These are phyloP conservation scores for Linepithema humile DNA, from an alignment of 1,140 invertebrate species.

Conservation along the genomic window DNA sequence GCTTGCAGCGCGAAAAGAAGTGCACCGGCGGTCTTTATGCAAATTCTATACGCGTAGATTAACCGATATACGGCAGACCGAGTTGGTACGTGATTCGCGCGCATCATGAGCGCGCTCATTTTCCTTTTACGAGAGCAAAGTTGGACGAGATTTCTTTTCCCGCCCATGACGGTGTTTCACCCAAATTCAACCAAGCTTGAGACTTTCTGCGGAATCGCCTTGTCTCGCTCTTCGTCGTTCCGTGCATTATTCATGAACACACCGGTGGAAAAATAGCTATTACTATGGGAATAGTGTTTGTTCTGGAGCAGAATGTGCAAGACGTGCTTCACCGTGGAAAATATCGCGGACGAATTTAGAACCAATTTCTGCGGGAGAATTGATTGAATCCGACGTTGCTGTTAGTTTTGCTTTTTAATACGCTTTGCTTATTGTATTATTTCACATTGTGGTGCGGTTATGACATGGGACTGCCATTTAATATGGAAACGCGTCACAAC, in stretches of 20 bases:
- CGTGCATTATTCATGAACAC: slow-evolving; percentile 29
- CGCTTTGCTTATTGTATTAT: background rate
- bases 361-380: background rate
- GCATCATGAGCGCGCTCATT: background rate
- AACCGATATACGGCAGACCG: slow-evolving; percentile 1
- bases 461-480: slow-evolving; percentile 3
- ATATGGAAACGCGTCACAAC: slow-evolving; percentile 21
- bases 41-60: slow-evolving; percentile 21
- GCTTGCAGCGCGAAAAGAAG: slow-evolving; percentile 11
- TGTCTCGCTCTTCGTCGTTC: background rate
- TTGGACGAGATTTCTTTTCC: slow-evolving; percentile 55
- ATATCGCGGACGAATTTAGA: background rate
- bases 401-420: too few relatives aligned
- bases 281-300: background rate
- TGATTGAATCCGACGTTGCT: background rate
- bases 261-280: background rate
- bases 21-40: slow-evolving; percentile 2
- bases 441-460: background rate
- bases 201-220: background rate
- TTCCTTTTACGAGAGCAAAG: background rate
- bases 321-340: background rate
- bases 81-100: slow-evolving; percentile 29
- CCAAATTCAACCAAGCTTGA: slow-evolving; percentile 18
- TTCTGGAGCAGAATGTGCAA: background rate
- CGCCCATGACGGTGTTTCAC: background rate